Evolutionary conservation across 2,113 vertebrate species (phyloP), one percentile per base, ranked within the genome.

Genomic region (Tiliqua scincoides): DNA sequence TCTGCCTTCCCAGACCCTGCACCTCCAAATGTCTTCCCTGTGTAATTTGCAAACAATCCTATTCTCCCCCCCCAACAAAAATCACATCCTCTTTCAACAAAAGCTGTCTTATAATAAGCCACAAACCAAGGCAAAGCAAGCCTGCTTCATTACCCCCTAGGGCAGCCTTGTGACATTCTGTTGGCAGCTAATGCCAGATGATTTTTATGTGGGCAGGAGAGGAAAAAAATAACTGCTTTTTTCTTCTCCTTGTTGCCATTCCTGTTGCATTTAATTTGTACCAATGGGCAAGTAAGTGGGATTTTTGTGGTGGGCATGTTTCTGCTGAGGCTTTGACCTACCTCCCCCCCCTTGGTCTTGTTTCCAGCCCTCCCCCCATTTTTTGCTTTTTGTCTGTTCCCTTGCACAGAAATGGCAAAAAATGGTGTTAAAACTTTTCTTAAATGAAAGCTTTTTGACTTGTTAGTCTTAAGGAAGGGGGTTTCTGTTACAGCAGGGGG

Each of bases 141-240:
- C 48, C 18, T 72, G 30, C 21, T 48, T 72, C 70, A 65, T 74
- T 54, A 52, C 43, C 59, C 85, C 78, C 77, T 6, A 18, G 77
- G 85, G 78, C 23, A 30, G 70, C 59, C 85, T 71, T 73, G 68
- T 73, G 70, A 81, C 70, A 57, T 65, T 65, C 70, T 67, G 59
- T 74, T 86, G 85, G 85, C 78, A 54, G 78, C 77, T 15, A 65
- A 81, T 52, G 77, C 57, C 14, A 35, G 71, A 86, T 27, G 68
- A 63, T 74, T 86, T 85, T 63, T 52, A 80, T 80, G 85, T 23
- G 40, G 61, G 54, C 86, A 54, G 59, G 57, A 87, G 75, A 79
- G 43, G 37, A 54, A 79, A 71, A 54, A 79, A 71, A 79, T 54
- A n/a, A 73, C 79, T 18, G 61, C 27, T 71, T 75, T 78, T n/a